Conservation (phyloP, 2,113 vertebrate species). For the Oophaga pumilio region DNA sequence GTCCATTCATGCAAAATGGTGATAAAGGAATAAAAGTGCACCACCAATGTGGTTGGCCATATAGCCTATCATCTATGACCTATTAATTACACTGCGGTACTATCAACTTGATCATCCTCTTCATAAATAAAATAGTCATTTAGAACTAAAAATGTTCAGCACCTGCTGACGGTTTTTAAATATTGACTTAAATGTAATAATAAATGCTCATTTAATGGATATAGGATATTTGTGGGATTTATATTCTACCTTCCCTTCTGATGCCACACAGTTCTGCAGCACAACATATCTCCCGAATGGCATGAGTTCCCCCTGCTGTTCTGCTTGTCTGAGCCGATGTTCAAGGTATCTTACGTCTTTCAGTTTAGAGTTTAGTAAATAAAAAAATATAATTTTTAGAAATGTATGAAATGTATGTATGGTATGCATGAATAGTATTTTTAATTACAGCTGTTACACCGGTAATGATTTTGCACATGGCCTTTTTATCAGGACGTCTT, state of each 20-base stretch:
- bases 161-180: background rate
- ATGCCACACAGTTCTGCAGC: background rate
- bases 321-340: background rate
- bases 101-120: no score
- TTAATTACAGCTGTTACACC: background rate
- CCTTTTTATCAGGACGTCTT: background rate
- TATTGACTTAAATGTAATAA: background rate
- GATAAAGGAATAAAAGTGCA: no score
- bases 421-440: background rate
- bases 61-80: no score
- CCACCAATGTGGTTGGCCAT: no score
- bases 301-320: constrained; percentile 21
- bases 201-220: background rate
- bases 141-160: background rate
- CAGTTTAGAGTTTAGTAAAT: background rate
- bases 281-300: background rate
- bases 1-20: no score
- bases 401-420: background rate
- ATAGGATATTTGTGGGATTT: background rate
- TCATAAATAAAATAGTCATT: no score
- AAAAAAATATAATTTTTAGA: background rate
- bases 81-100: no score
- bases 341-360: background rate
- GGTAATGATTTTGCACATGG: background rate
- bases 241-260: background rate